These are phyloP conservation scores for Carcina quercana DNA, from an alignment of 2,888 invertebrate genomes.

Conservation along the genomic window DNA sequence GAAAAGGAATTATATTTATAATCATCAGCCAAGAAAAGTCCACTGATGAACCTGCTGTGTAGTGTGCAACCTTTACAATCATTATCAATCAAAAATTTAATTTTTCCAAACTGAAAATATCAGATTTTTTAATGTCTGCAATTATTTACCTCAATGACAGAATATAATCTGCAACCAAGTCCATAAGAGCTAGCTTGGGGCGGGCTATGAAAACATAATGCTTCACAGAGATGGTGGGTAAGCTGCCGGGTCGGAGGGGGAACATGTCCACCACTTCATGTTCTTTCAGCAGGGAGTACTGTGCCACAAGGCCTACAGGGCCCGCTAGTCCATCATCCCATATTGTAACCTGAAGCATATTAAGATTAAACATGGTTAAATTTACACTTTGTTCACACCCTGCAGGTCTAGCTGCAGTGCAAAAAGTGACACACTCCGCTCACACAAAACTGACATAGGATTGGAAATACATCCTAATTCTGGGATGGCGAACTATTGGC, in stretches of 20 bases:
- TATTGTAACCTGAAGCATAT: slow-evolving; percentile 82
- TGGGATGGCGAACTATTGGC: no score
- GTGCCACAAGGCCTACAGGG: slow-evolving; percentile 89
- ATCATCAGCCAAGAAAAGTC: no score
- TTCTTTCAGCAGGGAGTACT: slow-evolving; percentile 84
- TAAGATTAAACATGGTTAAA: no score
- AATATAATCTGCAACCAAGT: slow-evolving; percentile 84
- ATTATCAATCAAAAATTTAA: neutral
- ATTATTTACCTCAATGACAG: slow-evolving; percentile 44
- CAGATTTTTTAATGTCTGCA: neutral
- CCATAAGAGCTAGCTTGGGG: slow-evolving; percentile 88
- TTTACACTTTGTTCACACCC: no score
- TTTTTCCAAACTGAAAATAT: neutral
- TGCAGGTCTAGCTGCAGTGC: no score
- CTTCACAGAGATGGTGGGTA: slow-evolving; percentile 82
- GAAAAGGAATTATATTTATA: no score
- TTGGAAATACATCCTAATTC: no score
- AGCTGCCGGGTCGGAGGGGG: slow-evolving; percentile 79
- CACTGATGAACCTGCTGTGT: no score
- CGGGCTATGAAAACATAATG: slow-evolving; percentile 93
- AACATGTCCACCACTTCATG: slow-evolving; percentile 91
- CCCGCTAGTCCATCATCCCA: slow-evolving; percentile 93
- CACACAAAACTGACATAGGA: no score
- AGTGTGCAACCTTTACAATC: no score
- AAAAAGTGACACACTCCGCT: no score